These are phyloP conservation scores for Euwallacea similis DNA, from an alignment of 1,140 invertebrate genomes.

Conservation along the genomic window DNA sequence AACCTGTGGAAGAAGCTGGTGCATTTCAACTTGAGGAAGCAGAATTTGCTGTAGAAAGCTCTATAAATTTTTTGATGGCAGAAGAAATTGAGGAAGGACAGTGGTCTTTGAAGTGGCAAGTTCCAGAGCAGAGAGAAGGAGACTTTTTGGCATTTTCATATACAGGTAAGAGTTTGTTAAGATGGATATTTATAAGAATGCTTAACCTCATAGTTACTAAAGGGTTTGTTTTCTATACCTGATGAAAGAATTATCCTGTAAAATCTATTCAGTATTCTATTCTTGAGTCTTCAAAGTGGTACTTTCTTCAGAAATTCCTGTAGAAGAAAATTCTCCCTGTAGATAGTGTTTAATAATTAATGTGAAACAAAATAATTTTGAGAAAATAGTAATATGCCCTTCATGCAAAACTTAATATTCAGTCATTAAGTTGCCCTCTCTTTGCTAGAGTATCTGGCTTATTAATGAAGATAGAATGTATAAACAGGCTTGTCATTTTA, in stretches of 20 bases:
- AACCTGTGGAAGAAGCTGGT: not conserved
- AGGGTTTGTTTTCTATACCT: not conserved
- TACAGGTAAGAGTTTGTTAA: constrained; percentile 39
- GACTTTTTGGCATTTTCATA: constrained; percentile 48
- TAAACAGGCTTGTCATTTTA: too few species aligned
- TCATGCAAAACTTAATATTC: too few species aligned
- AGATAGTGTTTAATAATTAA: too few species aligned
- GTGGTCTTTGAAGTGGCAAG: constrained; percentile 45
- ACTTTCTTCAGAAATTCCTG: too few species aligned
- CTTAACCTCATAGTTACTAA: not conserved
- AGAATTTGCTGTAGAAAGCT: not conserved
- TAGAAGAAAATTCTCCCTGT: too few species aligned
- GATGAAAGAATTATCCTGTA: too few species aligned
- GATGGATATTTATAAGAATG: not conserved
- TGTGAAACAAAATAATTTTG: too few species aligned
- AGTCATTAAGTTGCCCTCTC: not conserved
- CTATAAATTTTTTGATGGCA: not conserved
- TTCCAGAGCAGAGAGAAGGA: constrained; percentile 41
- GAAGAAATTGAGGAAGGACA: constrained; percentile 40
- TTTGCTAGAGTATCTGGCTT: not conserved
- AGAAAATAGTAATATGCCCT: too few species aligned
- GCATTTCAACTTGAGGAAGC: not conserved
- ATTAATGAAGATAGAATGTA: too few species aligned
- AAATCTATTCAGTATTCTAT: too few species aligned
- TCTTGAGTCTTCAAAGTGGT: too few species aligned